phyloP scores from a whole-genome alignment of 2,888 invertebrate genomes.

The Enoplolaimus lenunculus region DNA sequence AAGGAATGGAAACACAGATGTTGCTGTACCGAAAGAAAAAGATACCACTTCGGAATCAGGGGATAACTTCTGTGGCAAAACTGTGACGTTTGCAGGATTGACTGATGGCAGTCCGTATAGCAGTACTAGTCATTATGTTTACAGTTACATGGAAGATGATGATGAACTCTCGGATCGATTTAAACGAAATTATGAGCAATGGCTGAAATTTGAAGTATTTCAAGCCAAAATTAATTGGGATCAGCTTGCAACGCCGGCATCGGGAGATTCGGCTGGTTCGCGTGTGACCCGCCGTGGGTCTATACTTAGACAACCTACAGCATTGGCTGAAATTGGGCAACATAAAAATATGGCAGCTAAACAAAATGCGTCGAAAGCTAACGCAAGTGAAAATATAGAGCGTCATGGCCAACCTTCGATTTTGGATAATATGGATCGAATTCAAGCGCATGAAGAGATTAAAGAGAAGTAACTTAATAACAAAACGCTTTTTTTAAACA shows the following conservation, averaged over 20 bases:
- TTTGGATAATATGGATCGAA: not conserved
- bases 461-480: no score
- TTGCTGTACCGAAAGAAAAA: not conserved
- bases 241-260: slow-evolving; percentile 39
- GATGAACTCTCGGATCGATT: slow-evolving; percentile 43
- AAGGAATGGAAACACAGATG: not conserved
- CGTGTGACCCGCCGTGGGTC: not conserved
- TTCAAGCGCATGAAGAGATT: not conserved
- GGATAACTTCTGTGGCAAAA: not conserved
- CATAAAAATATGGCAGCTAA: not conserved
- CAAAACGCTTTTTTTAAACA: no score
- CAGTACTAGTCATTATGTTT: slow-evolving; percentile 28
- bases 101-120: not conserved
- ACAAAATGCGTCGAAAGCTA: not conserved
- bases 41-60: not conserved
- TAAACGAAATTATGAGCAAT: slow-evolving; percentile 59
- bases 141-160: slow-evolving; percentile 17
- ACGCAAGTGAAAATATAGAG: not conserved
- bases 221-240: slow-evolving; percentile 56
- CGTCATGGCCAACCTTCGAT: not conserved
- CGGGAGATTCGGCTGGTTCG: not conserved
- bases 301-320: not conserved
- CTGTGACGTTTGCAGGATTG: not conserved
- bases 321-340: not conserved
- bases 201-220: slow-evolving; percentile 93